Percentiles rank a stretch among this genome's conserved stretches.
These are phyloP conservation scores for Atrichornis clamosus DNA, from an alignment of 2,113 vertebrate species.

Conservation along the genomic window DNA sequence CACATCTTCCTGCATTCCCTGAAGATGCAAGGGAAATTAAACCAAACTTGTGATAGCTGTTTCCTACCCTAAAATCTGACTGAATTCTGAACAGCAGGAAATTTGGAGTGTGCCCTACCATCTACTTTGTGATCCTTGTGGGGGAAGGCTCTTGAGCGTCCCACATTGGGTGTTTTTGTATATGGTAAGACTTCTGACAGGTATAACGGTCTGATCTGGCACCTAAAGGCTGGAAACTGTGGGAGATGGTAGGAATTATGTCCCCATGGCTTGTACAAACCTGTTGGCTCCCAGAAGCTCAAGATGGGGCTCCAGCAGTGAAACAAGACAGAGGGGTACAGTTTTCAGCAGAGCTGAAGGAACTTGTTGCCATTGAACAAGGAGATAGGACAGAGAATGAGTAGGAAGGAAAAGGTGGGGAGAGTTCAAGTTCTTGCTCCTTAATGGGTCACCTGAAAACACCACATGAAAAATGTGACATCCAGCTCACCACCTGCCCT, in stretches of 20 bases:
- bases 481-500: background rate
- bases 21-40: background rate
- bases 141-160: background rate
- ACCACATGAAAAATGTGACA: rapidly evolving
- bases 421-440: background rate
- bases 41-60: background rate
- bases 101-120: background rate
- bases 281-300: background rate
- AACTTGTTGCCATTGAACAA: background rate
- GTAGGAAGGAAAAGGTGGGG: background rate
- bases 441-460: background rate
- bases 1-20: background rate
- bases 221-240: background rate
- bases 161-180: rapidly evolving
- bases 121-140: background rate
- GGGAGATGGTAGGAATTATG: background rate
- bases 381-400: background rate
- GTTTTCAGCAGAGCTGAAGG: background rate
- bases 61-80: background rate
- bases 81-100: background rate
- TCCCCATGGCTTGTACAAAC: background rate
- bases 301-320: background rate
- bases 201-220: background rate
- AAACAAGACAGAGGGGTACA: background rate
- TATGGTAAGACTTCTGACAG: rapidly evolving